Conservation (phyloP, 2,113 vertebrate species). For the Pollimyrus isidori region DNA sequence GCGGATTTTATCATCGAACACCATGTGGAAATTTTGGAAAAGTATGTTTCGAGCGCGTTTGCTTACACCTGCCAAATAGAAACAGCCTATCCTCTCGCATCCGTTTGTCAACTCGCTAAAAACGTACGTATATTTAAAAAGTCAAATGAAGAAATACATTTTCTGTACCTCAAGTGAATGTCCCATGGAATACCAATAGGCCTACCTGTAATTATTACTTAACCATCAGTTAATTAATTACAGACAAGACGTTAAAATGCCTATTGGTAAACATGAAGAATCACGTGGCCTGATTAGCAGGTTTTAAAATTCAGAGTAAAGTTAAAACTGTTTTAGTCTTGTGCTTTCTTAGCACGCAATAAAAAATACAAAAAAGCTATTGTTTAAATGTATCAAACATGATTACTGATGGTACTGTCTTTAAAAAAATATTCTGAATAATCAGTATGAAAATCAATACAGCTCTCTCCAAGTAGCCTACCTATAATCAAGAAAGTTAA, state of each 20-base stretch:
- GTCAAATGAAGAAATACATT: neutral
- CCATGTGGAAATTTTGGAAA: neutral
- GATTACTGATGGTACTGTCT: neutral
- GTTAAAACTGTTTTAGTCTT: neutral
- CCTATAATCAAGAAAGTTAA: neutral
- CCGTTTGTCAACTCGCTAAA: neutral
- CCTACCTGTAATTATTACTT: neutral
- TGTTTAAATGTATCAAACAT: neutral
- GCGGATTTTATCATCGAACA: neutral
- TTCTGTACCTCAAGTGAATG: neutral
- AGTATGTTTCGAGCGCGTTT: neutral
- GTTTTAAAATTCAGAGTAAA: neutral
- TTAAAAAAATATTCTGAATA: neutral
- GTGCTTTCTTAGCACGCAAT: neutral
- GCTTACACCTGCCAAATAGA: neutral
- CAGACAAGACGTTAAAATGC: neutral
- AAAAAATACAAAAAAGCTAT: neutral
- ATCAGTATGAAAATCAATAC: neutral
- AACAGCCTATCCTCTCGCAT: neutral
- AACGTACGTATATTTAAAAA: neutral
- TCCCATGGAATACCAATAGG: neutral
- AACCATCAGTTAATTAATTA: neutral
- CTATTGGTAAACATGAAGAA: neutral
- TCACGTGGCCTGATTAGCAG: slow-evolving; percentile 11
- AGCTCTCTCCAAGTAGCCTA: neutral